Base-by-base conservation (phyloP, 2,113 vertebrate genomes). In the Hirundichthys speculiger region DNA sequence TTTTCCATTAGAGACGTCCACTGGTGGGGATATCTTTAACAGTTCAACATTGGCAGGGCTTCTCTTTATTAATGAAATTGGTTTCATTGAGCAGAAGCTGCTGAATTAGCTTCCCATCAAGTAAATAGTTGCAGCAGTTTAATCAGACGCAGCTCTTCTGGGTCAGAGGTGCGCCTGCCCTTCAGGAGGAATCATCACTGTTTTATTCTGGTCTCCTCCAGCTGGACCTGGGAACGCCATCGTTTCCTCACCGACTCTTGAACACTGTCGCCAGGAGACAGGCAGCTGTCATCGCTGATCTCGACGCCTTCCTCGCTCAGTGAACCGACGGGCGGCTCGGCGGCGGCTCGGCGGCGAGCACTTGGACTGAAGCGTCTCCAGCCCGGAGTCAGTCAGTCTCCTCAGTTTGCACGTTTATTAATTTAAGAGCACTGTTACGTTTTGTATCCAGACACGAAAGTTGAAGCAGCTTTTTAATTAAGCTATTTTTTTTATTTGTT, bases 181-280 rank as follows among this genome's bases (percentile, higher is more conserved):
- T 24, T n/a, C 15, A 38, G 7, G 7, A 18, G 18, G 16, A 52
- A 34, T 64, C 13, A 20, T 30, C 14, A 12, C 5, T 0, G 1
- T 24, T 18, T 62, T 38, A 11, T 51, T 34, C 21, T 48, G 27
- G 63, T 39, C 20, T 46, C 24, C 4, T 69, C 20, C 88, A 99
- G 98, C 94, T 98, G 71, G 97, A 99, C 56, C 87, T 99, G 0
- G 96, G 96, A 38, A 91, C 94, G 13, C 95, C 96, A 0, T 96
- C 94, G 1, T 87, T 98, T 14, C 94, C 95, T 0, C 40, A 91
- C 4, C 85, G 88, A 64, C 87, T 96, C 46, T 68, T 96, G 69
- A 92, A 86, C 1, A 72, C 90, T 13, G 84, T 95, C 2, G 92
- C 87, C 3, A 94, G 94, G 64, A 87, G 77, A 49, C 97, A 98